A percentile compares a stretch with the other conserved stretches of the same genome.
These are phyloP conservation scores for Silurus meridionalis DNA, from an alignment of 2,113 vertebrate genomes.

Conservation along the genomic window DNA sequence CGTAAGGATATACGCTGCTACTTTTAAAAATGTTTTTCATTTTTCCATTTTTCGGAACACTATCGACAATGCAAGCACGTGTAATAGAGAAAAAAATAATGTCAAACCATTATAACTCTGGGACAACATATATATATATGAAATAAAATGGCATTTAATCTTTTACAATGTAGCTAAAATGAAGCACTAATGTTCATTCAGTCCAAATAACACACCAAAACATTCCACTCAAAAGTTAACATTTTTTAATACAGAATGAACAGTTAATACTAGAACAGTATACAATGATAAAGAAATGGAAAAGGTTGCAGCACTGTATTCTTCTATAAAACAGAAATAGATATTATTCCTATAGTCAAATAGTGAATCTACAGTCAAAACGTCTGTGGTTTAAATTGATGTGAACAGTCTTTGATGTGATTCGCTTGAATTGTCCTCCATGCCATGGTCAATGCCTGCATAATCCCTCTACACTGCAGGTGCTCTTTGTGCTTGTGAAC, in stretches of 20 bases:
- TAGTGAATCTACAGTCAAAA: background rate
- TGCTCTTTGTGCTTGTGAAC: background rate
- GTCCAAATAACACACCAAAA: background rate
- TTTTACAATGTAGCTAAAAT: too few relatives aligned
- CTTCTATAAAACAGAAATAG: background rate
- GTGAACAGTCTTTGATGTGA: background rate
- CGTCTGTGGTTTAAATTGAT: background rate
- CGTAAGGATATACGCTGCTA: too few relatives aligned
- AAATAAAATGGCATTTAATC: too few relatives aligned
- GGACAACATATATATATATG: too few relatives aligned
- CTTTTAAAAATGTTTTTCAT: too few relatives aligned
- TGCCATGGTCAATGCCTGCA: background rate
- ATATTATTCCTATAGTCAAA: background rate
- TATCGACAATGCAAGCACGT: too few relatives aligned
- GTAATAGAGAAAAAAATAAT: too few relatives aligned
- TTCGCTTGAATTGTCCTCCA: constrained; percentile 8
- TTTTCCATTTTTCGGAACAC: too few relatives aligned
- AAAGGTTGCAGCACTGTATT: background rate
- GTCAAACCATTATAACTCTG: too few relatives aligned
- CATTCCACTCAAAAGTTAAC: background rate
- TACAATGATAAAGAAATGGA: background rate
- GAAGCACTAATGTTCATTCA: background rate
- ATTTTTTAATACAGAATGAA: background rate
- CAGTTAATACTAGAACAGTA: background rate
- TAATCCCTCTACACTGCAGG: constrained; percentile 12